These are phyloP conservation scores for Clanis bilineata DNA, from an alignment of 2,888 invertebrate genomes.

Conservation along the genomic window DNA sequence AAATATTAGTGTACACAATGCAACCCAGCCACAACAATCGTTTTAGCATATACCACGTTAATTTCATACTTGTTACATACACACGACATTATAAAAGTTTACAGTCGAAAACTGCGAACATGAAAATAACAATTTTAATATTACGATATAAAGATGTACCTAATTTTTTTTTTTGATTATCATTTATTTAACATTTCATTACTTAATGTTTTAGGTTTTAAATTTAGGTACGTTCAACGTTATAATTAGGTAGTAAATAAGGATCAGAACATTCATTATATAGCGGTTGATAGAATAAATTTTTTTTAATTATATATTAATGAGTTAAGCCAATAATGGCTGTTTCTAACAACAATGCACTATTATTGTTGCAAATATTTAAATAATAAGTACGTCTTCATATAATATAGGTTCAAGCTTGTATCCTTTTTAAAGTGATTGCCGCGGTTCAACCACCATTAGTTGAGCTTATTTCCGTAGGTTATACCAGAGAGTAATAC, in stretches of 20 bases:
- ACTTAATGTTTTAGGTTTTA: not conserved
- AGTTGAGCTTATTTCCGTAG: too few species aligned
- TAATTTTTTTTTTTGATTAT: not conserved
- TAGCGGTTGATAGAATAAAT: too few species aligned
- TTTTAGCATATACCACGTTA: not conserved
- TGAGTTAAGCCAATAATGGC: not conserved
- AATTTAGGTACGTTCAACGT: not conserved
- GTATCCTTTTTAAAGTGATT: too few species aligned
- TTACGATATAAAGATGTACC: slow-evolving; percentile 6
- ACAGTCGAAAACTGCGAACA: not conserved
- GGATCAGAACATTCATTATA: too few species aligned
- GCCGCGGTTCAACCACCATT: too few species aligned
- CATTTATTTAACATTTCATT: not conserved
- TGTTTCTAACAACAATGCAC: not conserved
- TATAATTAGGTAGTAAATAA: not conserved
- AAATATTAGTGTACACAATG: not conserved
- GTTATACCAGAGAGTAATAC: too few species aligned
- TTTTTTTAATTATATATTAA: not conserved
- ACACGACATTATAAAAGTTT: not conserved
- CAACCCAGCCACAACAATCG: not conserved
- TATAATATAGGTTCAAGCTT: too few species aligned
- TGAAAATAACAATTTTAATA: not conserved
- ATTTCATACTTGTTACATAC: not conserved
- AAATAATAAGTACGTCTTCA: too few species aligned
- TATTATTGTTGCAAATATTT: not conserved